phyloP scores from a whole-genome alignment of 2,113 vertebrate species.

The Numida meleagris region DNA sequence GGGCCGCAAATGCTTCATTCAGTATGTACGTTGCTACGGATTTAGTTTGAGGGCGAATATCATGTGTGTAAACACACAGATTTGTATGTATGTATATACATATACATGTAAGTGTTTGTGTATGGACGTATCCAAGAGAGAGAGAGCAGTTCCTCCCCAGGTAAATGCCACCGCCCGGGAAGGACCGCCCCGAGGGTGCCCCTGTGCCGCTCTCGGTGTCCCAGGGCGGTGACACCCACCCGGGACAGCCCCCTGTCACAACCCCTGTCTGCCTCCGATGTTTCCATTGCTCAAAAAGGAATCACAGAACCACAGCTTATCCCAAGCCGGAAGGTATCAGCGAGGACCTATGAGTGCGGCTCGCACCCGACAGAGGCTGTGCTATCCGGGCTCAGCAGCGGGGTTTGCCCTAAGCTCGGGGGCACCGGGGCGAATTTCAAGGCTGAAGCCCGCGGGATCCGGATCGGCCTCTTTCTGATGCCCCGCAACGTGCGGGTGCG shows the following conservation, averaged over 20 bases:
- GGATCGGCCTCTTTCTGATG: not conserved
- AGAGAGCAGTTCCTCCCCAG: fast-evolving
- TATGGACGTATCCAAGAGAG: fast-evolving
- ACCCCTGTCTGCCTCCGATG: not conserved
- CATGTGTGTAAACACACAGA: not conserved
- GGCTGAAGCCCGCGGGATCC: not conserved
- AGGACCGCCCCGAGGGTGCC: too few relatives aligned
- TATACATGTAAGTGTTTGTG: fast-evolving
- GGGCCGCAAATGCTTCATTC: not conserved
- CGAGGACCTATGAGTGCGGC: not conserved
- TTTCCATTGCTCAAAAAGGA: not conserved
- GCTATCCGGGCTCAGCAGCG: not conserved
- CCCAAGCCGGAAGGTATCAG: not conserved
- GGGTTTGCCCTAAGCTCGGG: not conserved
- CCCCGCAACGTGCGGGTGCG: not conserved
- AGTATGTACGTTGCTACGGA: not conserved
- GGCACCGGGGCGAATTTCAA: not conserved
- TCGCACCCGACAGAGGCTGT: not conserved
- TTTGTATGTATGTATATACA: fast-evolving
- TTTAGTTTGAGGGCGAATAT: not conserved
- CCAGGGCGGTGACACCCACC: not conserved
- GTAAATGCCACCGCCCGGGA: not conserved
- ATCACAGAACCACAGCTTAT: not conserved
- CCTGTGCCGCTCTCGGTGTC: too few relatives aligned
- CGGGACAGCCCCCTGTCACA: not conserved